A percentile compares a stretch with the other conserved stretches of the same genome.
Evolutionary conservation across 2,888 invertebrate genomes (phyloP).

Genomic region (Erynnis tages): DNA sequence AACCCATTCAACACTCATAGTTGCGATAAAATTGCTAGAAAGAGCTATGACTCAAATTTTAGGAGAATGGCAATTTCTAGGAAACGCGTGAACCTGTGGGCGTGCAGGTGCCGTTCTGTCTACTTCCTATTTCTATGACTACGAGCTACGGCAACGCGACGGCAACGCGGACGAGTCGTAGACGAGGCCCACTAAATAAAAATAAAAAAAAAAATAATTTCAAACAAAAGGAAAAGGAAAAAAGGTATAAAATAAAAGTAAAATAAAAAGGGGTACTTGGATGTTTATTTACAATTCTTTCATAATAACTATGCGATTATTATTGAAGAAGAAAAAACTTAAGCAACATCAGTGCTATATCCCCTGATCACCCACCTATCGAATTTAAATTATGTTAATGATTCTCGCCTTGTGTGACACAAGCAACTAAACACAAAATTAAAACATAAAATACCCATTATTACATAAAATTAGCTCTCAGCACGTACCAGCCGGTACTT

Average conservation of each 20-base stretch:
- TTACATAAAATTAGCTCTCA: constrained; percentile 58
- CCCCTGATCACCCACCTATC: constrained; percentile 71
- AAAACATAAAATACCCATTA: constrained; percentile 74
- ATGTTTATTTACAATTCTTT: constrained; percentile 80
- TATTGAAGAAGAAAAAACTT: constrained; percentile 71
- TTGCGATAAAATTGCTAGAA: no score
- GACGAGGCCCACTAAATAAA: constrained; percentile 44
- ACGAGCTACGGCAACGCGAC: constrained; percentile 1
- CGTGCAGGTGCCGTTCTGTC: no score
- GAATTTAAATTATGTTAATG: constrained; percentile 71
- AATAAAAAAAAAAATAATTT: not conserved
- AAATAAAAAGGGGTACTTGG: constrained; percentile 78
- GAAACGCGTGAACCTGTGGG: no score
- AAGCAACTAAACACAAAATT: constrained; percentile 64
- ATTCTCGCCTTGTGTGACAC: constrained; percentile 57
- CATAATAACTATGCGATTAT: constrained; percentile 77
- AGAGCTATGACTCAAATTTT: no score
- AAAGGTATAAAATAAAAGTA: constrained; percentile 63
- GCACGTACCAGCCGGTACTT: constrained; percentile 56
- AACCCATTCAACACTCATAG: no score
- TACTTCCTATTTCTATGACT: no score
- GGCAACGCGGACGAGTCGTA: constrained; percentile 36
- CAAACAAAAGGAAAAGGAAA: constrained; percentile 27
- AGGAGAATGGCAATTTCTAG: no score
- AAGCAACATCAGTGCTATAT: constrained; percentile 68